Evolutionary conservation across 2,113 vertebrate species (phyloP).

Genomic region (Ranitomeya variabilis): DNA sequence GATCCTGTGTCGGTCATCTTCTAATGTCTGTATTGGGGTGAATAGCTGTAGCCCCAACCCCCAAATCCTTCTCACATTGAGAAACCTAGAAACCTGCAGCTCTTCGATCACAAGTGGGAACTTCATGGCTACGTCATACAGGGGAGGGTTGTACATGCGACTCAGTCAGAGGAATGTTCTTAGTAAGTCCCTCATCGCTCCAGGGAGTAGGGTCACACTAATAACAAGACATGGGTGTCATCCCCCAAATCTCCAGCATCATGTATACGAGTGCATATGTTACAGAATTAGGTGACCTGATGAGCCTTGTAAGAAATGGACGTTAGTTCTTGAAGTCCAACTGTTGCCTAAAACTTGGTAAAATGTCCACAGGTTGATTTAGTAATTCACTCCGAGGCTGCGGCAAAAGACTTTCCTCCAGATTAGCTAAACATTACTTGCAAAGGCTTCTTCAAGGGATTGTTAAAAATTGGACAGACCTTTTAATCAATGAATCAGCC

Average conservation of each 20-base stretch:
- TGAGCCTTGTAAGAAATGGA: not conserved
- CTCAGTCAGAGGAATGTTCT: not conserved
- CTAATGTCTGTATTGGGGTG: not conserved
- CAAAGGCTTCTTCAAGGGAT: not conserved
- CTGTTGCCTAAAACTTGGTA: not conserved
- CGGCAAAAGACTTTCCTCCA: not conserved
- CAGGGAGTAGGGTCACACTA: not conserved
- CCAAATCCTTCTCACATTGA: slow-evolving; percentile 52
- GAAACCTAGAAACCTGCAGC: slow-evolving; percentile 38
- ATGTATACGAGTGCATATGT: not conserved
- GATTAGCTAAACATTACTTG: not conserved
- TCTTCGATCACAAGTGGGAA: not conserved
- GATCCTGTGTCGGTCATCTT: not conserved
- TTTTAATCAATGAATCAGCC: not conserved
- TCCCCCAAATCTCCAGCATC: not conserved
- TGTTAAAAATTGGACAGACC: not conserved
- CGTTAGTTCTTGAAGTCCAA: not conserved
- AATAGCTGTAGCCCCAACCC: not conserved
- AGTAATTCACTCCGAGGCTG: not conserved
- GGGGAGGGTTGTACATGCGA: not conserved
- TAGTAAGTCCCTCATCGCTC: not conserved
- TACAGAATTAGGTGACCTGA: not conserved
- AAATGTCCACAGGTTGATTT: not conserved
- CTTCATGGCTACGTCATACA: slow-evolving; percentile 15
- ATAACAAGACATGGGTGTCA: no score